Base-by-base conservation (phyloP, 1,140 invertebrate species). In the Tetragonula clypearis region DNA sequence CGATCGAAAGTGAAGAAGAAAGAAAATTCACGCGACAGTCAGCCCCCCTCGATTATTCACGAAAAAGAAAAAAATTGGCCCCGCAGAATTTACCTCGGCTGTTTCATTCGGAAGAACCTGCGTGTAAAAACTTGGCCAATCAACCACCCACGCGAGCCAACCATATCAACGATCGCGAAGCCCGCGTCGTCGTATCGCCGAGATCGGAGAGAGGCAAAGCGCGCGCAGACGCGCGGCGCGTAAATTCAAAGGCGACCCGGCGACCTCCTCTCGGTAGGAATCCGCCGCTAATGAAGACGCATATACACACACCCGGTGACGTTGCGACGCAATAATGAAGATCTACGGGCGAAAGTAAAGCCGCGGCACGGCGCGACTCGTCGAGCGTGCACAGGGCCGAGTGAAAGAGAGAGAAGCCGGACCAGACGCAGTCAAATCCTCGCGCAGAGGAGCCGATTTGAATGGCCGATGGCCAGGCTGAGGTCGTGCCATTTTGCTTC, bases 311-410 rank as follows among this genome's bases (percentile, higher is more conserved):
- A 8, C 0, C 60, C 79, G 73, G 77, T 66, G 85, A 86, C 85
- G 88, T 78, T 76, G 84, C 82, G 71, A 15, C 74, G 87, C 85
- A 84, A 89, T 92, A 92, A 92, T 90, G 86, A 92, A 92, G 92
- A 92, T 92, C 87, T 92, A 89, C 85, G 86, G 86, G 82, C 81
- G 87, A 90, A 89, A 89, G 88, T 86, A 88, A 68, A 86, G 76
- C 87, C 79, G 76, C 82, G 35, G 68, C 30, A 66, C 41, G 75
- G 76, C 56, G 41, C 41, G 41, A 4, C 35, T 60, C 58, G 69
- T 26, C 58, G 30, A 53, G 19, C n/a, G 56, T 79, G 30, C 23
- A 49, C 53, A 23, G 19, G 19, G 26, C 9, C 62, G 71, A 68
- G 35, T 55, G 68, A 65, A 72, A 79, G n/a, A 85, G 84, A n/a